A percentile compares a stretch with the other conserved stretches of the same genome.
Evolutionary conservation across 2,888 invertebrate species (phyloP).

Genomic region (Malthinus seriepunctatus): DNA sequence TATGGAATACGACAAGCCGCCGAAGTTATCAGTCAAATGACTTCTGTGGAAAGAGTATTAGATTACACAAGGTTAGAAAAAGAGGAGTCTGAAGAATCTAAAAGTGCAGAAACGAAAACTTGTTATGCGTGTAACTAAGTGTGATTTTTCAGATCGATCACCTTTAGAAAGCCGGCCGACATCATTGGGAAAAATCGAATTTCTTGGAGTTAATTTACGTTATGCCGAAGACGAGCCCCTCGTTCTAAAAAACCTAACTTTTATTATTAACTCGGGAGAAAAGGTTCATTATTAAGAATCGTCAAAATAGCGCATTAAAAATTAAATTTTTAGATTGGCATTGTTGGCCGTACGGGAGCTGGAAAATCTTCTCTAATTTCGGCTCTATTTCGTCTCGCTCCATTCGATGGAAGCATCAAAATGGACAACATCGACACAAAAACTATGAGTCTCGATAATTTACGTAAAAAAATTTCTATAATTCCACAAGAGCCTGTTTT

Average conservation of each 20-base stretch:
- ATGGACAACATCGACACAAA: conserved; percentile 77
- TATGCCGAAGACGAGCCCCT: conserved; percentile 66
- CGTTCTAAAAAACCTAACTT: conserved; percentile 69
- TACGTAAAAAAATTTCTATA: conserved; percentile 81
- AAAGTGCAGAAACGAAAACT: conserved; percentile 33
- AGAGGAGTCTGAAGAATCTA: conserved; percentile 64
- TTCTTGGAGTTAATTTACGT: conserved; percentile 63
- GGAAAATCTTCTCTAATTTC: conserved; percentile 83
- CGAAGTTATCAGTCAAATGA: conserved; percentile 72
- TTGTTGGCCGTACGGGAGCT: conserved; percentile 85
- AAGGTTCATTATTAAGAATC: conserved; percentile 61
- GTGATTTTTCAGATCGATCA: conserved; percentile 36
- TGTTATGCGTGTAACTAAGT: too few species aligned
- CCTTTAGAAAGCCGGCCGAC: conserved; percentile 49
- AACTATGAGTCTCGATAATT: conserved; percentile 71
- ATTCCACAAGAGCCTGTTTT: conserved; percentile 53
- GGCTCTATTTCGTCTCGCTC: conserved; percentile 80
- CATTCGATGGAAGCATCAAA: conserved; percentile 73
- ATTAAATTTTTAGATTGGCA: conserved; percentile 64
- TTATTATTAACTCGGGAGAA: conserved; percentile 64
- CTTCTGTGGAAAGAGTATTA: conserved; percentile 75
- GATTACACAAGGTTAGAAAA: conserved; percentile 74
- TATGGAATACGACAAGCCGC: conserved; percentile 77
- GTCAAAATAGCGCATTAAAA: too few species aligned
- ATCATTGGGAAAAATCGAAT: conserved; percentile 63